These are phyloP conservation scores for Ethmia dodecea DNA, from an alignment of 2,888 invertebrate species.

Conservation along the genomic window DNA sequence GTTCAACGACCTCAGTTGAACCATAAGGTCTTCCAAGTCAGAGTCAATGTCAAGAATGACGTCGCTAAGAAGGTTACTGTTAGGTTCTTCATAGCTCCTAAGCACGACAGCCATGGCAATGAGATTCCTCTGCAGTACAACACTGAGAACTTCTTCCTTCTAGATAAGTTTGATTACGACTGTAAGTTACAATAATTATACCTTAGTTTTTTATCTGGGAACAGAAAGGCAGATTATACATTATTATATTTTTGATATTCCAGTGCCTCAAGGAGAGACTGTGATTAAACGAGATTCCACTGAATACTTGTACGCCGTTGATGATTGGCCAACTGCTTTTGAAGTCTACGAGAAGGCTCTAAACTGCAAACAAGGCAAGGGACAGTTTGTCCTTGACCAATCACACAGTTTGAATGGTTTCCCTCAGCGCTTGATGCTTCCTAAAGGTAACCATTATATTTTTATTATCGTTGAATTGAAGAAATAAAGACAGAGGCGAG, in stretches of 20 bases:
- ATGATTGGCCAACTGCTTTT: conserved; percentile 66
- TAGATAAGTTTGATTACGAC: conserved; percentile 69
- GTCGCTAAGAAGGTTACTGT: conserved; percentile 71
- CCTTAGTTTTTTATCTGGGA: too few species aligned
- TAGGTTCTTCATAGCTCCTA: conserved; percentile 83
- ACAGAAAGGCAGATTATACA: too few species aligned
- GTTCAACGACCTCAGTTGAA: conserved; percentile 80
- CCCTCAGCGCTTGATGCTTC: conserved; percentile 80
- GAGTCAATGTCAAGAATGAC: conserved; percentile 78
- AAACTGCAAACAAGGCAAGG: conserved; percentile 61
- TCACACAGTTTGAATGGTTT: conserved; percentile 74
- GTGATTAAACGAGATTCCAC: conserved; percentile 75
- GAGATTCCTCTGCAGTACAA: conserved; percentile 72
- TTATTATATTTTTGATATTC: conserved; percentile 10
- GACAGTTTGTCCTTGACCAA: conserved; percentile 61
- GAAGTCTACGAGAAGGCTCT: conserved; percentile 64
- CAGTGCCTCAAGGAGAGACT: conserved; percentile 63
- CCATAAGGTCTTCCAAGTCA: conserved; percentile 83
- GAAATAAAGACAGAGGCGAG: too few species aligned
- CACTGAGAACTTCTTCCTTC: conserved; percentile 69
- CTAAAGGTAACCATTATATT: conserved; percentile 66
- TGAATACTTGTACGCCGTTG: conserved; percentile 74
- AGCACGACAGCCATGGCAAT: conserved; percentile 77
- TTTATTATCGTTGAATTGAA: background rate
- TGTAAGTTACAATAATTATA: too few species aligned